Conservation (phyloP, 2,113 vertebrate genomes). For the Phalacrocorax aristotelis region DNA sequence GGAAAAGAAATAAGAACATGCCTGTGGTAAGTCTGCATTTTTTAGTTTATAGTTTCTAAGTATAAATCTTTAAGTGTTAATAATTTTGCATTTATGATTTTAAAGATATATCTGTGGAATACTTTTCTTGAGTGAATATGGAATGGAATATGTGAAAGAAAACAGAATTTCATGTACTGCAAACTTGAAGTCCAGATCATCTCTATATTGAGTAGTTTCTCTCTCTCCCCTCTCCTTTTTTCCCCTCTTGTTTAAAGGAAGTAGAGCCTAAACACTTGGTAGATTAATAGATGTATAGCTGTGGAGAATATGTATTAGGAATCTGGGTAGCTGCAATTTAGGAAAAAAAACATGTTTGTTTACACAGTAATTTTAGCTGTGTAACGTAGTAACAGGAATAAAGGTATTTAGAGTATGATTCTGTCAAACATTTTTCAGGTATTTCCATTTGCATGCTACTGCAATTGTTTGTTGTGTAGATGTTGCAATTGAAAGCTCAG, state of each 20-base stretch:
- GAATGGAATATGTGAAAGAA: not conserved
- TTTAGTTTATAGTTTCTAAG: not conserved
- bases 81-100: not conserved
- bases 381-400: not conserved
- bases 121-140: not conserved
- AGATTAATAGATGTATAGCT: not conserved
- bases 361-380: not conserved
- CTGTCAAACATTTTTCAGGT: not conserved
- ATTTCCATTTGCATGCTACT: not conserved
- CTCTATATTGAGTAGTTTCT: not conserved
- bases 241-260: not conserved
- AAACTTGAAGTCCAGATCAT: not conserved
- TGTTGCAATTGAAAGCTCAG: not conserved
- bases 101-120: not conserved
- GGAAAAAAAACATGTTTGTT: not conserved
- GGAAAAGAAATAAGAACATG: not conserved
- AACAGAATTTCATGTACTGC: not conserved
- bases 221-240: not conserved
- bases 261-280: not conserved
- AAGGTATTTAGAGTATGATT: not conserved
- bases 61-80: not conserved
- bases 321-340: not conserved
- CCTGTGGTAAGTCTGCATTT: not conserved
- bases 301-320: not conserved
- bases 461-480: not conserved